Base-by-base conservation (phyloP, 2,888 invertebrate genomes). In the Altica lythri region DNA sequence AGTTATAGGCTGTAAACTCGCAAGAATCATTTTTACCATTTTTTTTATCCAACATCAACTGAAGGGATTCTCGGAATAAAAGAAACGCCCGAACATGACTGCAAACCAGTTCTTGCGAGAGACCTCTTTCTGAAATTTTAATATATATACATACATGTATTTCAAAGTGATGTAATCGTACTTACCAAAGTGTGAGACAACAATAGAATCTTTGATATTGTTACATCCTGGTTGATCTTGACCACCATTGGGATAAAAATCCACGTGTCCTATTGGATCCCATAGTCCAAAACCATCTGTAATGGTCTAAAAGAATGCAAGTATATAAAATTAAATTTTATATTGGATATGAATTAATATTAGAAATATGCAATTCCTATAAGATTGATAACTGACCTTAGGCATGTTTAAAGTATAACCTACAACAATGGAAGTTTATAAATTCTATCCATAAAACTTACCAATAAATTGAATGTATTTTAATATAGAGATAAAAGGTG, bases 221-320 rank as follows among this genome's bases (percentile, higher is more conserved):
- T 68, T 74, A 62, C 84, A 83, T 1, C 83, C 83, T 1, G 83
- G 83, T 64, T 84, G 84, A 59, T 83, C 78, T 54, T 79, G 78
- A 1, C 84, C 84, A 3, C 84, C 83, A 58, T 84, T 84, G 0
- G 83, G 82, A 55, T 81, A 84, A 67, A 81, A 83, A 66, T 84
- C 84, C 0, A 82, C 78, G 59, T 83, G 83, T 1, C 83, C 83
- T 37, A 83, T 77, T 1, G 83, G 81, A 62, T 81, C 80, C 62
- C 81, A 75, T 19, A 83, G 70, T 1, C 83, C 83, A 65, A 83
- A 83, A 9, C 84, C 83, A 66, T 83, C 83, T n/a, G n/a, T n/a
- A n/a, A n/a, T n/a, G n/a, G n/a, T n/a, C n/a, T n/a, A n/a, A n/a
- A n/a, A n/a, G n/a, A n/a, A n/a, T n/a, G n/a, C n/a, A n/a, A n/a